Evolutionary conservation across 2,113 vertebrate species (phyloP).

Genomic region (Suncus etruscus): DNA sequence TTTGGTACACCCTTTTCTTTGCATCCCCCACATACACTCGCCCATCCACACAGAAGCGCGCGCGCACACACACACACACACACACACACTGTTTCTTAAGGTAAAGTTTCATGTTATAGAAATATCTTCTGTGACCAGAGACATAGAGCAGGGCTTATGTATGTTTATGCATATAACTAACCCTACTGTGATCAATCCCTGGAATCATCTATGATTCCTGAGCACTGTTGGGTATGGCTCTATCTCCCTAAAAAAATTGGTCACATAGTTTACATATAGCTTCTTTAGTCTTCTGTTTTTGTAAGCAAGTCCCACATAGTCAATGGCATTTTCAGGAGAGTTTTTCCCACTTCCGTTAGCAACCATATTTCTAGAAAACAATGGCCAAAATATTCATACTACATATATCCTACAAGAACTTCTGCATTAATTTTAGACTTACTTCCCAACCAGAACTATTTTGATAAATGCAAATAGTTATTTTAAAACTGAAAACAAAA

Average conservation of each 20-base stretch:
- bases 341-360: conserved; percentile 10
- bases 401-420: background rate
- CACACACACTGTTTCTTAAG: too few relatives aligned
- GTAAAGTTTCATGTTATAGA: too few relatives aligned
- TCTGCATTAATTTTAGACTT: conserved; percentile 20
- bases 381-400: conserved; percentile 4
- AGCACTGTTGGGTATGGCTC: too few relatives aligned
- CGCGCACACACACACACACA: too few relatives aligned
- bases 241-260: background rate
- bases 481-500: conserved; percentile 22
- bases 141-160: too few relatives aligned
- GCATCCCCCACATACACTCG: too few relatives aligned
- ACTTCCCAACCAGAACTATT: background rate
- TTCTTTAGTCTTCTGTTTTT: conserved; percentile 16
- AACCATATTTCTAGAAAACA: conserved; percentile 20
- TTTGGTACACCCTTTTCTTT: too few relatives aligned
- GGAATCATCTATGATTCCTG: too few relatives aligned
- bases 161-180: too few relatives aligned
- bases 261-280: background rate
- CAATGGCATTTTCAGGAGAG: background rate
- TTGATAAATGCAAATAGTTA: conserved; percentile 30
- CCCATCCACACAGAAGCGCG: too few relatives aligned
- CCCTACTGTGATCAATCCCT: too few relatives aligned
- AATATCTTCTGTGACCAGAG: too few relatives aligned
- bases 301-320: background rate